Conservation (phyloP, 1,140 invertebrate genomes). For the Trichonephila clavipes region DNA sequence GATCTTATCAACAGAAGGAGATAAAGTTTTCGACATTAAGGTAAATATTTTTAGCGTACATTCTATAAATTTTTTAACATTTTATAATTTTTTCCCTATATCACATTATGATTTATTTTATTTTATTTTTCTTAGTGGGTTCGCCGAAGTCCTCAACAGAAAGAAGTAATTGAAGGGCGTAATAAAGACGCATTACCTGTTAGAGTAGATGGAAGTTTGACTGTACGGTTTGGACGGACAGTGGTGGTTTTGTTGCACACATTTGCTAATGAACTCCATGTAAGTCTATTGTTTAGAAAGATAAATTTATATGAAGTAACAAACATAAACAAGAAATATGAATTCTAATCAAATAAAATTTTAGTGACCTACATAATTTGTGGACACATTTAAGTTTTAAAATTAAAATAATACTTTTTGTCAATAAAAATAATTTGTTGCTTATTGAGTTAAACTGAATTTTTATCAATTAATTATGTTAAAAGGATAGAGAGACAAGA, state of each 20-base stretch:
- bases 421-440: too few species aligned
- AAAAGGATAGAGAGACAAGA: too few species aligned
- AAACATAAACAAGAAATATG: too few species aligned
- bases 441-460: too few species aligned
- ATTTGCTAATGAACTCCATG: conserved; percentile 87
- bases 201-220: conserved; percentile 86
- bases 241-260: conserved; percentile 88
- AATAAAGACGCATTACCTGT: conserved; percentile 78
- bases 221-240: conserved; percentile 86
- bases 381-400: too few species aligned
- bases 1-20: conserved; percentile 87
- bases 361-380: background rate
- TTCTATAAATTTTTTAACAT: background rate
- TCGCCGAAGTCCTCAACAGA: conserved; percentile 84
- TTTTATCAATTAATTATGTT: too few species aligned
- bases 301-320: background rate
- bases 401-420: too few species aligned
- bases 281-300: conserved; percentile 77
- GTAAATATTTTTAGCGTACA: background rate
- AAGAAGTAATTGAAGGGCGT: conserved; percentile 77
- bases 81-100: too few species aligned
- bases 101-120: background rate
- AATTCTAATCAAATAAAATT: background rate
- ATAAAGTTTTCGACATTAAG: conserved; percentile 89
- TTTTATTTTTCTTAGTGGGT: conserved; percentile 82